Percentiles rank a stretch among this genome's conserved stretches.
Evolutionary conservation across 1,140 invertebrate species (phyloP).

Genomic region (Euura lappo): DNA sequence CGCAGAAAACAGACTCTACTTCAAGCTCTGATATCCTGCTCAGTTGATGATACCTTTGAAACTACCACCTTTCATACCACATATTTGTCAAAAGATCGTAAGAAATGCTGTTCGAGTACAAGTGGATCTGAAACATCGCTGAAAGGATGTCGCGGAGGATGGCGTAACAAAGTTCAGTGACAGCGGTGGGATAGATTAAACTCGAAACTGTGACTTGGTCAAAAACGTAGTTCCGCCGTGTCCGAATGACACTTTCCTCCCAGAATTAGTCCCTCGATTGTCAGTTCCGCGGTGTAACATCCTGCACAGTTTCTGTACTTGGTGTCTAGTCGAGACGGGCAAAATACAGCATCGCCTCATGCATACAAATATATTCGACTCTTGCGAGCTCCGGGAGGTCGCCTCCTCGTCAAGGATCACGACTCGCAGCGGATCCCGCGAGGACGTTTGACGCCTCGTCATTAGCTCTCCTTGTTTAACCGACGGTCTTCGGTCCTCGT

Average conservation of each 20-base stretch:
- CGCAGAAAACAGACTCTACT: too few relatives aligned
- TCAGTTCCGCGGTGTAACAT: neutral
- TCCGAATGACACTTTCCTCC: neutral
- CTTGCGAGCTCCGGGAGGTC: neutral
- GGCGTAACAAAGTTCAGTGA: neutral
- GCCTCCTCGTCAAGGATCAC: conserved; percentile 1
- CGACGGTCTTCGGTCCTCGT: neutral
- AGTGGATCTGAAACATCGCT: too few relatives aligned
- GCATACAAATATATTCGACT: conserved; percentile 3
- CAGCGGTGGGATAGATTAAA: conserved; percentile 2
- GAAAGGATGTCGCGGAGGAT: too few relatives aligned
- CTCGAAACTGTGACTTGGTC: neutral
- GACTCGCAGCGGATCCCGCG: neutral
- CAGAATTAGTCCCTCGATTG: neutral
- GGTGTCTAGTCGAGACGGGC: too few relatives aligned
- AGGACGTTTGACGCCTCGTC: neutral
- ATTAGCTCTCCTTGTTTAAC: neutral
- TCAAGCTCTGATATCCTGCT: too few relatives aligned
- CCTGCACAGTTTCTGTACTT: neutral
- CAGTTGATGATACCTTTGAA: too few relatives aligned
- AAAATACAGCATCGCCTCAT: neutral
- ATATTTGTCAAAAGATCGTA: too few relatives aligned
- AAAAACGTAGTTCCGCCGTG: too few relatives aligned
- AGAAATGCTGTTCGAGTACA: too few relatives aligned
- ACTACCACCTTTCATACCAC: too few relatives aligned